Evolutionary conservation across 2,797 vertebrate species (phyloP), one percentile per base, ranked within the genome.

Genomic region (Melanogrammus aeglefinus): DNA sequence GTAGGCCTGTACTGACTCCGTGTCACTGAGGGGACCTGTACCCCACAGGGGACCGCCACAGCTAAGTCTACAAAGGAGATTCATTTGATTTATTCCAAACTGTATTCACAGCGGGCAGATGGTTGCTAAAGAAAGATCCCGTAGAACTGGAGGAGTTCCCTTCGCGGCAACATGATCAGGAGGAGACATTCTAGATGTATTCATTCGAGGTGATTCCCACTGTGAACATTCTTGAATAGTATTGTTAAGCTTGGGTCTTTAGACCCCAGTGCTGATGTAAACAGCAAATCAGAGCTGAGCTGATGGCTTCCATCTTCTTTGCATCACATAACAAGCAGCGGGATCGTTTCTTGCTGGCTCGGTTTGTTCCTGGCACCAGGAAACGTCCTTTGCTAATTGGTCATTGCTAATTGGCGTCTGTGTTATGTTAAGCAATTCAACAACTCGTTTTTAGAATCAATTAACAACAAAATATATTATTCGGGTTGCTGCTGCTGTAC

Each of bases 1-100:
- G 47, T 36, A 63, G 57, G 57, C 57, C 57, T 63, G 18, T 24
- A 24, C 21, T 63, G 57, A 63, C 57, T 63, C 47, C 47, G 0
- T 21, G 21, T 51, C 47, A 6, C 18, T 29, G 63, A 69, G 27
- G 63, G 3, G 63, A 69, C 63, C 63, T 24, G 12, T 24, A 69
- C 7, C 63, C n/a, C 63, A 3, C 2, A 9, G 24, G 63, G 63
- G 63, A 27, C 63, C 13, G n/a, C 89, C 57, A 84, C 83, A 72
- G 76, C 84, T 72, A 83, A 85, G 85, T 86, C 86, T 79, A 80
- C 80, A 79, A 83, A 82, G 80, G 84, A 90, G 87, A 93, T 91
- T 92, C 92, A 93, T 93, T 92, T 89, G 84, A 87, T 93, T 93
- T 92, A 94, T 95, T 93, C 94, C 90, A 82, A 86, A 87, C 84